Evolutionary conservation across 1,140 invertebrate species (phyloP).

Genomic region (Lepidostoma basale): DNA sequence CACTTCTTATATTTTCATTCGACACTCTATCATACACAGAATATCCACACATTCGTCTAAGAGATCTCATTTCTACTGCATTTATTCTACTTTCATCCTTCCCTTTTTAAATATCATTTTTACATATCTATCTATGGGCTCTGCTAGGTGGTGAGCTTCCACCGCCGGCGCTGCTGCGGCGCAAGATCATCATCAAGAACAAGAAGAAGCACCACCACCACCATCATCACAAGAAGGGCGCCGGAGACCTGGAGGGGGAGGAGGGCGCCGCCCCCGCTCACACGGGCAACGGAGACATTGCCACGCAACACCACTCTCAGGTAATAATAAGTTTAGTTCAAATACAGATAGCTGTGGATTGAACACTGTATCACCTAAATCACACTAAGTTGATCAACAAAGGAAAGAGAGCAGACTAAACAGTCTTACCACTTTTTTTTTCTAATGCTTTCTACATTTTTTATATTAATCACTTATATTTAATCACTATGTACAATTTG

Average conservation of each 20-base stretch:
- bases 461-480: too few relatives aligned
- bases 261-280: slow-evolving; percentile 42
- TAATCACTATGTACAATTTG: too few relatives aligned
- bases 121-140: background rate
- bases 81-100: too few relatives aligned
- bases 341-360: background rate
- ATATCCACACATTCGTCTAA: too few relatives aligned
- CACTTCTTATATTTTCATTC: too few relatives aligned
- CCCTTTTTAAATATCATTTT: background rate
- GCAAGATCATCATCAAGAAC: slow-evolving; percentile 98
- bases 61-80: too few relatives aligned
- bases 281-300: slow-evolving; percentile 47
- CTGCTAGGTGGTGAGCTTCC: slow-evolving; percentile 78
- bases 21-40: too few relatives aligned
- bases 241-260: slow-evolving; percentile 44
- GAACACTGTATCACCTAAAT: background rate
- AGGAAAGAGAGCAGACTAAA: too few relatives aligned
- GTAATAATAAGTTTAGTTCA: background rate
- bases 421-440: too few relatives aligned
- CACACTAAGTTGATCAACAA: too few relatives aligned
- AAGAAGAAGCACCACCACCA: slow-evolving; percentile 96
- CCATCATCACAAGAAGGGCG: slow-evolving; percentile 66
- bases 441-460: too few relatives aligned
- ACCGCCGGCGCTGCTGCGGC: slow-evolving; percentile 80
- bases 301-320: background rate